These are phyloP conservation scores for Anneissia japonica DNA, from an alignment of 35 echinoderm and acorn worm genomes.

Conservation along the genomic window DNA sequence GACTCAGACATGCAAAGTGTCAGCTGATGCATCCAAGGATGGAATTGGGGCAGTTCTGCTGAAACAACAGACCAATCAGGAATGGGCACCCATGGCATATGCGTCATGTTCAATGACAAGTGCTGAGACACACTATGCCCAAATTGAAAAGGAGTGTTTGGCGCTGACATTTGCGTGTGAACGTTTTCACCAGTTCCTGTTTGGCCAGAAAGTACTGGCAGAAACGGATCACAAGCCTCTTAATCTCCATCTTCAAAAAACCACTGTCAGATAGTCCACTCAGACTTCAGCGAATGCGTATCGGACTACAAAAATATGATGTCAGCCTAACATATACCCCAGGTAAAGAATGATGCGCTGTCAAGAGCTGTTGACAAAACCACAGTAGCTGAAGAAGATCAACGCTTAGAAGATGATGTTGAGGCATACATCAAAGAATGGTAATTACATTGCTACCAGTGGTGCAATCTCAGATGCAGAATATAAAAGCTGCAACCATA, in stretches of 20 bases:
- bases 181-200: constrained; percentile 61
- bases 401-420: constrained; percentile 1
- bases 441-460: background rate
- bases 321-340: constrained; percentile 25
- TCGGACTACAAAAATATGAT: constrained; percentile 55
- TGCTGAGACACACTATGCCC: constrained; percentile 26
- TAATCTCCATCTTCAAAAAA: constrained; percentile 42
- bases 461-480: background rate
- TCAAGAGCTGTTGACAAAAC: constrained; percentile 39
- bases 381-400: background rate
- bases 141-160: constrained; percentile 47
- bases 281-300: constrained; percentile 33
- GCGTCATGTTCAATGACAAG: constrained; percentile 41
- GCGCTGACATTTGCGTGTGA: constrained; percentile 34
- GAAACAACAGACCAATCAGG: background rate
- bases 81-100: constrained; percentile 43
- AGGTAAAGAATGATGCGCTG: constrained; percentile 50
- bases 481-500: constrained; percentile 18
- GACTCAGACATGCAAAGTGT: background rate
- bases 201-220: constrained; percentile 26
- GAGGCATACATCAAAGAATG: background rate
- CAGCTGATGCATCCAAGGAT: constrained; percentile 27
- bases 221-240: constrained; percentile 60
- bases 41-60: constrained; percentile 18
- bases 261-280: constrained; percentile 37